Percentiles rank a stretch among this genome's conserved stretches.
Conservation (phyloP, 2,888 invertebrate species). For the Idaea aversata region DNA sequence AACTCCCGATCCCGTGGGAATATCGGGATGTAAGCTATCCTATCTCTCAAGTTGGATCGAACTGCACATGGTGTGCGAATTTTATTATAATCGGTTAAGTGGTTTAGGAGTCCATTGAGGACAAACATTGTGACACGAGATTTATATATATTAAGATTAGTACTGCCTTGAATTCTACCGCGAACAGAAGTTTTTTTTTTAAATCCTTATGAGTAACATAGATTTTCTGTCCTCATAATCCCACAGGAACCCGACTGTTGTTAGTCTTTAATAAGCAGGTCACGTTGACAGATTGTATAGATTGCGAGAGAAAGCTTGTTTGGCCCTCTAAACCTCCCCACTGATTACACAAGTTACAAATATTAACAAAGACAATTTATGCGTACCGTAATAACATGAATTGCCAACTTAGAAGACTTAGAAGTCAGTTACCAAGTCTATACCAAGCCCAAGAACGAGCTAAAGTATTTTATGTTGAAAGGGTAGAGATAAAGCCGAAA, state of each 20-base stretch:
- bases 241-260: not conserved
- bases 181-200: too few species aligned
- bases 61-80: too few species aligned
- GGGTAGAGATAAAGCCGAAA: not conserved
- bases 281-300: not conserved
- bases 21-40: too few species aligned
- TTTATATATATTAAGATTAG: too few species aligned
- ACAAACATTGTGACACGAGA: too few species aligned
- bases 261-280: not conserved
- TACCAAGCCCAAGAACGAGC: not conserved
- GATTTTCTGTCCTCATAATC: too few species aligned
- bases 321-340: not conserved
- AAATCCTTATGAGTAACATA: too few species aligned
- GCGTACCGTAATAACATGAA: constrained; percentile 1
- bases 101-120: too few species aligned
- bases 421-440: not conserved
- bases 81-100: too few species aligned
- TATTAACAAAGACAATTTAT: constrained; percentile 1
- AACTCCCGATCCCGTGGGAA: too few species aligned
- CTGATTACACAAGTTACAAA: not conserved
- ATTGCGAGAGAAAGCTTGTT: not conserved
- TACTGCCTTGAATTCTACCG: too few species aligned
- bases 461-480: not conserved
- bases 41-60: too few species aligned
- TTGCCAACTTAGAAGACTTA: not conserved